Evolutionary conservation across 2,797 vertebrate genomes (phyloP).

Genomic region (Tympanoctomys barrerae): DNA sequence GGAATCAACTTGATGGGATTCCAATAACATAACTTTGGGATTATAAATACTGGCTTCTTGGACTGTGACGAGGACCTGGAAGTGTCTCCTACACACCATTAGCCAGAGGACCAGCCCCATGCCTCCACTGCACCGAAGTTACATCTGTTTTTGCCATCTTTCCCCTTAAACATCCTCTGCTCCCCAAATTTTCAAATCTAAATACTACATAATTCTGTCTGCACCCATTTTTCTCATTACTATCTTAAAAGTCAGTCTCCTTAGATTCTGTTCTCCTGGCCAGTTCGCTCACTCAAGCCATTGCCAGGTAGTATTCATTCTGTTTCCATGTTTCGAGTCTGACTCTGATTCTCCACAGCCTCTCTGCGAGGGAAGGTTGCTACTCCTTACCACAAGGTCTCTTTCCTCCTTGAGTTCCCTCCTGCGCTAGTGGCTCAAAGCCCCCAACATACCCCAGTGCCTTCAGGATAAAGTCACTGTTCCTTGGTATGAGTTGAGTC

Average conservation of each 20-base stretch:
- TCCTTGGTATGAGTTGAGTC: not conserved
- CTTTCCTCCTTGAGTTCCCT: not conserved
- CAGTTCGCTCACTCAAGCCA: not conserved
- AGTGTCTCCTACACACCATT: too few species aligned
- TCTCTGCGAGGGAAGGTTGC: not conserved
- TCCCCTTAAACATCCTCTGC: not conserved
- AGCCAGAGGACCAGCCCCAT: rapidly evolving
- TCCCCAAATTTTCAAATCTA: not conserved
- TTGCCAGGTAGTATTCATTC: not conserved
- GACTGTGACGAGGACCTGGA: too few species aligned
- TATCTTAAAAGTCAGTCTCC: not conserved
- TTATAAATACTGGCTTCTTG: too few species aligned
- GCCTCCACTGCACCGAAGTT: not conserved
- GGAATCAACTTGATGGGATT: too few species aligned
- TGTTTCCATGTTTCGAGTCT: not conserved
- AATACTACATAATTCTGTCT: not conserved
- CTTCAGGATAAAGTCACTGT: not conserved
- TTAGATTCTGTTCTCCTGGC: not conserved
- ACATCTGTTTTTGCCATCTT: not conserved
- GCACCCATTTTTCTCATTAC: not conserved
- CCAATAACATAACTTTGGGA: too few species aligned
- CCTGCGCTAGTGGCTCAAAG: not conserved
- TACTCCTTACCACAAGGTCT: not conserved
- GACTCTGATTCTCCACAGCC: not conserved
- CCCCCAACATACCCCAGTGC: not conserved